Evolutionary conservation across 35 echinoderm and acorn worm species (phyloP).

Genomic region (Hemicentrotus pulcherrimus): DNA sequence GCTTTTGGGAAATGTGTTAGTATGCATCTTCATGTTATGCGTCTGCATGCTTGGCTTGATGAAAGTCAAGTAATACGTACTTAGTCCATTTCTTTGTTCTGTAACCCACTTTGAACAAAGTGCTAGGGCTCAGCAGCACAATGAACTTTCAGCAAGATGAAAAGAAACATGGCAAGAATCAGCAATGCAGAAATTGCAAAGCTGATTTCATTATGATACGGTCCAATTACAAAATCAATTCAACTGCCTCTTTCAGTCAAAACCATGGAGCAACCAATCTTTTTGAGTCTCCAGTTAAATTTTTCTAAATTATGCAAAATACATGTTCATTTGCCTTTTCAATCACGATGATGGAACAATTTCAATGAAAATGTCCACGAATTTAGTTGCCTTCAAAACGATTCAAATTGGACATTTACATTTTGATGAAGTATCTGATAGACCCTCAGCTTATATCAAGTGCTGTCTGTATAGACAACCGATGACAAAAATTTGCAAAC

Average conservation of each 20-base stretch:
- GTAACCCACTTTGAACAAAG: not conserved
- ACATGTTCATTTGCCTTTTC: no score
- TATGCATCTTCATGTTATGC: not conserved
- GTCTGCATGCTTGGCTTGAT: not conserved
- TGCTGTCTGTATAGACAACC: not conserved
- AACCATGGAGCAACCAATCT: not conserved
- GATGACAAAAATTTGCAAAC: not conserved
- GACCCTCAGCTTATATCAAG: not conserved
- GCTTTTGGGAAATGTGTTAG: not conserved
- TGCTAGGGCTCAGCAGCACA: not conserved
- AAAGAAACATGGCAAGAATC: no score
- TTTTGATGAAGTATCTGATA: not conserved
- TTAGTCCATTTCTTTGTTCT: not conserved
- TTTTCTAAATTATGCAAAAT: no score
- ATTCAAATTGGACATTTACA: not conserved
- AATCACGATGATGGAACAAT: no score
- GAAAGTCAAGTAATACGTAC: not conserved
- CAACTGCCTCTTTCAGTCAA: not conserved
- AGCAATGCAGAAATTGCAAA: not conserved
- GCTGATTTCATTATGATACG: not conserved
- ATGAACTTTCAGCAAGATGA: not conserved
- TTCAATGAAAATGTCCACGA: no score
- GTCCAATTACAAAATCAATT: not conserved
- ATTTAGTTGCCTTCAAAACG: not conserved
- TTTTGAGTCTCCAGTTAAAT: no score